These are phyloP conservation scores for Hydrozoanthus tunicans DNA, from an alignment of 64 coral and sea anemone genomes.

Conservation along the genomic window DNA sequence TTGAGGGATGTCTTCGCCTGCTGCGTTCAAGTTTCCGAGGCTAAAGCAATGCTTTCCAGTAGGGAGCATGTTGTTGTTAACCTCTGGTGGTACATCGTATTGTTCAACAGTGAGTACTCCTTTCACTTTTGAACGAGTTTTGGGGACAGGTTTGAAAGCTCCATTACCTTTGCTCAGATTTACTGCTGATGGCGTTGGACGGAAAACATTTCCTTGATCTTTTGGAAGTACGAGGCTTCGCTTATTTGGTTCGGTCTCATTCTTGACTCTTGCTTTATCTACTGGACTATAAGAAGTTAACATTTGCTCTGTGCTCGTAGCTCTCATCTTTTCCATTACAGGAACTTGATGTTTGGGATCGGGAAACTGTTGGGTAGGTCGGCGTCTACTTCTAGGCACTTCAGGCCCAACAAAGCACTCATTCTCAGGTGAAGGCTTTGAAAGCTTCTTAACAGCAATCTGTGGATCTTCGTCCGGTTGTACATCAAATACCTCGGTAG, in stretches of 20 bases:
- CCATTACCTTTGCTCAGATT: not conserved
- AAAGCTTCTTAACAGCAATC: slow-evolving; percentile 19
- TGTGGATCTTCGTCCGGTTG: slow-evolving; percentile 34
- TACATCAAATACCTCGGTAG: slow-evolving; percentile 52
- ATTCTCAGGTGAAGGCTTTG: not conserved
- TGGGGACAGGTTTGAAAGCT: slow-evolving; percentile 1
- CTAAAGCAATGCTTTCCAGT: not conserved
- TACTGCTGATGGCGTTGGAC: not conserved
- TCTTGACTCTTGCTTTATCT: not conserved
- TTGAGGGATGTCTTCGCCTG: not conserved
- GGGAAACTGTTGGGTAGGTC: not conserved
- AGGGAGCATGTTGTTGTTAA: not conserved
- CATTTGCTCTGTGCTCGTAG: not conserved
- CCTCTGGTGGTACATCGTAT: slow-evolving; percentile 30
- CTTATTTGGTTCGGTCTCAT: not conserved
- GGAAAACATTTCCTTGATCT: slow-evolving; percentile 9
- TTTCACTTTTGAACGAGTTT: not conserved
- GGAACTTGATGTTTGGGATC: not conserved
- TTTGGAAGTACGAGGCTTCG: not conserved
- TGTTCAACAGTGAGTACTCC: slow-evolving; percentile 21
- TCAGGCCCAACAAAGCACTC: slow-evolving; percentile 21
- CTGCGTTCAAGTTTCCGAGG: not conserved
- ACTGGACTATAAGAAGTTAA: not conserved
- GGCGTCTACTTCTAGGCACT: not conserved
- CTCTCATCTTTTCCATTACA: not conserved